A percentile compares a stretch with the other conserved stretches of the same genome.
Conservation (phyloP, 1,140 invertebrate genomes). For the Halyomorpha halys region DNA sequence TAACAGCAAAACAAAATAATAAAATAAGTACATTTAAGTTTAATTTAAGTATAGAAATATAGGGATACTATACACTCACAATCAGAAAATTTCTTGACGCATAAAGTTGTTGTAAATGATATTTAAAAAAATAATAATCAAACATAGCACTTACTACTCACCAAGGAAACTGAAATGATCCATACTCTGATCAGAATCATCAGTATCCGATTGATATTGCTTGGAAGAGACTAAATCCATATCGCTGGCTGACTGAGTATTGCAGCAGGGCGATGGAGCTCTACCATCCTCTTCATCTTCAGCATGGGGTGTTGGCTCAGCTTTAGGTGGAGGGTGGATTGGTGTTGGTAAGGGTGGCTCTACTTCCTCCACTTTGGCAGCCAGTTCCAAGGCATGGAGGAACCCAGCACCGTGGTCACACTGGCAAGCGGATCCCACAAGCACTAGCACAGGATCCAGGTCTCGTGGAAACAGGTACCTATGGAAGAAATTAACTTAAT, state of each 20-base stretch:
- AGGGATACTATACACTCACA: too few species aligned
- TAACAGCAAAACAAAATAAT: too few species aligned
- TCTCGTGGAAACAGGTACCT: slow-evolving; percentile 29
- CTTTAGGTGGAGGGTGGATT: background rate
- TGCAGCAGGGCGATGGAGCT: slow-evolving; percentile 18
- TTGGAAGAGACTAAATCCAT: slow-evolving; percentile 23
- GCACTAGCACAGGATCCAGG: slow-evolving; percentile 29
- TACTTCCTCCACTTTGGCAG: slow-evolving; percentile 5
- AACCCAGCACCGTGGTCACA: slow-evolving; percentile 29
- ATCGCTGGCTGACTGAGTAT: slow-evolving; percentile 18
- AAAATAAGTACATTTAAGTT: too few species aligned
- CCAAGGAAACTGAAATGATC: slow-evolving; percentile 23
- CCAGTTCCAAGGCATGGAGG: slow-evolving; percentile 20
- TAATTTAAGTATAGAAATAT: too few species aligned
- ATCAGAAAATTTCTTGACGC: too few species aligned
- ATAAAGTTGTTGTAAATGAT: too few species aligned
- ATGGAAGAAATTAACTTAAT: background rate
- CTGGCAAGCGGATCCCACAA: slow-evolving; percentile 28
- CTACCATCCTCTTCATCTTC: slow-evolving; percentile 8
- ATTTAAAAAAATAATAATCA: too few species aligned
- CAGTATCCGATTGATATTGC: slow-evolving; percentile 20
- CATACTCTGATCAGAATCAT: slow-evolving; percentile 16
- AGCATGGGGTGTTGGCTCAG: background rate
- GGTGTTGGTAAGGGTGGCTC: background rate
- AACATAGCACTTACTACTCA: too few species aligned